phyloP scores from a whole-genome alignment of 2,888 invertebrate species.

The Tiliacea aurago region DNA sequence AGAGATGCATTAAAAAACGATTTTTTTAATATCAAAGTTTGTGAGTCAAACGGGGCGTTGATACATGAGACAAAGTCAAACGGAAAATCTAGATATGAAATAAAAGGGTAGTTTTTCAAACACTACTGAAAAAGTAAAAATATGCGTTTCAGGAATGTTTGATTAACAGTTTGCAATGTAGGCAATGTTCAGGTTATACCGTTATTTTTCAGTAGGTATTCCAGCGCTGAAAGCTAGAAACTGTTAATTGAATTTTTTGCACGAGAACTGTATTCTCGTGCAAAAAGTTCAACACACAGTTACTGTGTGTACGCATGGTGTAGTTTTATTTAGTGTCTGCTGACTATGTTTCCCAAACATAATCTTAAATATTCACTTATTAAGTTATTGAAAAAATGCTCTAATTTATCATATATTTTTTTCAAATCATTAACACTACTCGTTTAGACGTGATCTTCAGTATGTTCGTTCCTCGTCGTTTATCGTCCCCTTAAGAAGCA shows the following conservation, averaged over 20 bases:
- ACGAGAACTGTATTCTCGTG: not conserved
- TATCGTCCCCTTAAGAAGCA: no score
- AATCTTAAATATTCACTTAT: no score
- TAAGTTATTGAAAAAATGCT: no score
- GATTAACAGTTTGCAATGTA: conserved; percentile 26
- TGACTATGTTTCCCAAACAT: not conserved
- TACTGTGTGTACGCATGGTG: not conserved
- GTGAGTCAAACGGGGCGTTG: no score
- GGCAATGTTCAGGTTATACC: conserved; percentile 22
- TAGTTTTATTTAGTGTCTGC: conserved; percentile 10
- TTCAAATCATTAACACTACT: no score
- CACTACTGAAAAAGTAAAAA: not conserved
- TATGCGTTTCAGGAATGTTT: conserved; percentile 44
- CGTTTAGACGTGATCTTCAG: no score
- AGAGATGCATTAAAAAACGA: no score
- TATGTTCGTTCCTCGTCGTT: no score
- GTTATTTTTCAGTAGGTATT: conserved; percentile 7
- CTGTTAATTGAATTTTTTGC: conserved; percentile 30
- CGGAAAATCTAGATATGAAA: not conserved
- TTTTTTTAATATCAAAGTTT: no score
- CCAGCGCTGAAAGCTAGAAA: not conserved
- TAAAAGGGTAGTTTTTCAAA: not conserved
- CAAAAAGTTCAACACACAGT: no score
- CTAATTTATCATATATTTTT: no score
- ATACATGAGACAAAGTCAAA: not conserved